These are phyloP conservation scores for Pocillopora damicornis DNA, from an alignment of 64 coral and sea anemone genomes.

Conservation along the genomic window DNA sequence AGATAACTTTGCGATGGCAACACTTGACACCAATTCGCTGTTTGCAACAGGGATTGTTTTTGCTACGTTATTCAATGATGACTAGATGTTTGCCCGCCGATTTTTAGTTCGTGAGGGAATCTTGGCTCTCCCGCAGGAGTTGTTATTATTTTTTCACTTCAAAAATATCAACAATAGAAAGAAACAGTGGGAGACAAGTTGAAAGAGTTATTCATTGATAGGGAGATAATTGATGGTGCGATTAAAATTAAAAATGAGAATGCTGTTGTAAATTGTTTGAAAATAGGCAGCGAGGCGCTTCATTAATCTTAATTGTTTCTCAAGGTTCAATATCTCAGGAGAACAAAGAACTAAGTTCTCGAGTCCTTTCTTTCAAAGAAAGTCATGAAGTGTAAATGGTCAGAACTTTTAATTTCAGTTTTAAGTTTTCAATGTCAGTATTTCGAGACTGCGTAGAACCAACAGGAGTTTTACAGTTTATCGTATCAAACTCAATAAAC, in stretches of 20 bases:
- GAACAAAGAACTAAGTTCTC: background rate
- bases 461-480: background rate
- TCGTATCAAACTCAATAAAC: too few relatives aligned
- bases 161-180: background rate
- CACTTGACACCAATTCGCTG: constrained; percentile 54
- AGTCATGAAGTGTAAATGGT: background rate
- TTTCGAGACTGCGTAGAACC: background rate
- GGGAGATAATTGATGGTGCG: background rate
- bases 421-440: background rate
- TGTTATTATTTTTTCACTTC: too few relatives aligned
- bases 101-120: too few relatives aligned
- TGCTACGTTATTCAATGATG: constrained; percentile 53
- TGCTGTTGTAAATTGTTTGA: background rate
- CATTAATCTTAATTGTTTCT: background rate
- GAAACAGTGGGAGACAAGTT: background rate
- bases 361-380: background rate
- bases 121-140: too few relatives aligned
- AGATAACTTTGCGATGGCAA: constrained; percentile 84
- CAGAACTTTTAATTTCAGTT: background rate
- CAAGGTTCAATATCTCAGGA: background rate
- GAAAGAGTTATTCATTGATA: background rate
- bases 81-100: background rate
- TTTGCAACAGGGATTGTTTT: constrained; percentile 82
- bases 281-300: background rate
- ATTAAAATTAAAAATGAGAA: background rate